These are phyloP conservation scores for Neosilurus mollespiculum DNA, from an alignment of 2,797 vertebrate genomes.

Conservation along the genomic window DNA sequence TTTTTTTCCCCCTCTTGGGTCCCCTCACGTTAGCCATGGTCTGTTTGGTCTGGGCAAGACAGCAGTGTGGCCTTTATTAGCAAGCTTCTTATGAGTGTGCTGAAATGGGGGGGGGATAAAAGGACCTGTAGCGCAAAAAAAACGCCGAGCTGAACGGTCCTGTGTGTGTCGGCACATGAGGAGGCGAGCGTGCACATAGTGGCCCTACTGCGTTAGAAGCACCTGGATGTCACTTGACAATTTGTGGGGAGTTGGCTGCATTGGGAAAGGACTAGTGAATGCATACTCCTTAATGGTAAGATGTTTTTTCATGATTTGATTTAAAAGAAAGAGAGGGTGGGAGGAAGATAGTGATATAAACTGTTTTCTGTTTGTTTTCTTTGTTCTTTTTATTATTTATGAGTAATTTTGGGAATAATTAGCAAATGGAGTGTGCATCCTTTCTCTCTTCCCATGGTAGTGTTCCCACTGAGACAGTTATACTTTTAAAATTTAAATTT, in stretches of 20 bases:
- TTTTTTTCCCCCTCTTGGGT: slow-evolving; percentile 53
- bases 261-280: slow-evolving; percentile 93
- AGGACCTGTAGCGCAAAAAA: slow-evolving; percentile 79
- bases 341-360: slow-evolving; percentile 34
- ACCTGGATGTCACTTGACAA: slow-evolving; percentile 99
- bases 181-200: slow-evolving; percentile 93
- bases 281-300: slow-evolving; percentile 92
- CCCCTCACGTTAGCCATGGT: slow-evolving; percentile 70
- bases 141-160: slow-evolving; percentile 82
- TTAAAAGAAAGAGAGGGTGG: slow-evolving; percentile 14
- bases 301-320: slow-evolving; percentile 57
- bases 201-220: slow-evolving; percentile 98
- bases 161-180: slow-evolving; percentile 87
- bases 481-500: slow-evolving; percentile 52
- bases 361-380: slow-evolving; percentile 32
- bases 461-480: slow-evolving; percentile 80
- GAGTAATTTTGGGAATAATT: slow-evolving; percentile 62
- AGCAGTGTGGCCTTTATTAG: slow-evolving; percentile 96
- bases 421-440: slow-evolving; percentile 84
- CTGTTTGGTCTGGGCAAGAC: slow-evolving; percentile 99
- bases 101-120: slow-evolving; percentile 57
- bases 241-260: slow-evolving; percentile 91
- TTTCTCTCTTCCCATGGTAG: slow-evolving; percentile 81
- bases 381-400: slow-evolving; percentile 21
- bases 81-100: slow-evolving; percentile 89